Base-by-base conservation (phyloP, 2,888 invertebrate species). In the Leptinotarsa tumamoca region DNA sequence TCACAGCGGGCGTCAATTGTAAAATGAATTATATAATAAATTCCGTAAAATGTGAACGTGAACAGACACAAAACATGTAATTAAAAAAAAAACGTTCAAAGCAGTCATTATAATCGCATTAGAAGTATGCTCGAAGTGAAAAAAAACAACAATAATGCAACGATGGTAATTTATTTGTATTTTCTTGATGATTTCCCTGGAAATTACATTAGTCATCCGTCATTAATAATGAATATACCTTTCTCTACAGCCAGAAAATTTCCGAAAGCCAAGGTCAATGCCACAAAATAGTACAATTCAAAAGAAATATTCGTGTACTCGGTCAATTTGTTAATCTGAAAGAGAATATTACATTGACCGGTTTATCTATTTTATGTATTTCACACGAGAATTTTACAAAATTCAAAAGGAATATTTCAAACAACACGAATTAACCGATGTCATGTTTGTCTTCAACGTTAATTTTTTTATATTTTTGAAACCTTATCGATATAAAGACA, bases 191-290 rank as follows among this genome's bases (percentile, higher is more conserved):
- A 23, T 58, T 58, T 58, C 15, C 58, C 23, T 23, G 14, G 27
- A 58, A 58, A 23, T 58, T 15, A 18, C n/a, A 18, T 58, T 58
- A 58, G 58, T 58, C 58, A 54, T 54, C 54, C 5, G n/a, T 54
- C 18, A 58, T 58, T 15, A 58, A 58, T 58, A 58, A 58, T 33
- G 13, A 63, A 63, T 43, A 4, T 63, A 17, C 17, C 63, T n/a
- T 3, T 63, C 63, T 33, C 63, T n/a, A 7, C 13, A 17, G 3
- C 63, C n/a, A 43, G 43, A 63, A 63, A 27, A 63, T 63, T 15
- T 33, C 17, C 21, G 27, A 43, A 63, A 27, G 63, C 43, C 63
- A 63, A 63, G 63, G 63, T 63, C 61, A 63, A n/a, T 63, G 27
- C n/a, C 33, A 18, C 43, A 33, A 33, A 63, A 17, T 33, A 17